Evolutionary conservation across 1,140 invertebrate genomes (phyloP), one percentile per base, ranked within the genome.

Genomic region (Bilobella aurantiaca): DNA sequence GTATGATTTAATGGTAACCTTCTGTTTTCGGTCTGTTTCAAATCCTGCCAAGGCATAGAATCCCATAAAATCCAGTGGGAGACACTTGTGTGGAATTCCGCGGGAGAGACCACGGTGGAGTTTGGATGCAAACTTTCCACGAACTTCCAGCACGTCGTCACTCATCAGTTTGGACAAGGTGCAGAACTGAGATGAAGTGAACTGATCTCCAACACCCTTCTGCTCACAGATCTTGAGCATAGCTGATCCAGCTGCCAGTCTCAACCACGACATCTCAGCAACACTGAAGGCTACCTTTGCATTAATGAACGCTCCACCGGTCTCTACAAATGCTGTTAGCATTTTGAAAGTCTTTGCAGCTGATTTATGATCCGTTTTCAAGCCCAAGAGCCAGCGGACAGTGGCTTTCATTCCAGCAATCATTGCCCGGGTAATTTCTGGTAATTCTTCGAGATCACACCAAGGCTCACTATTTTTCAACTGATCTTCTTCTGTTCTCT

Each of bases 161-260:
- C 87, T 86, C 84, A 97, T 92, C 12, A 97, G 82, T 73, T 89
- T 85, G 0, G 93, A 93, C 18, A 97, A 80, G 73, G 90, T 90
- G 75, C 94, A 94, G 79, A 95, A 98, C 79, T 97, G 94, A 74
- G 96, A 92, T 1, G 89, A 86, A 12, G 87, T 91, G 74, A 93
- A 93, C 75, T 96, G 89, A 79, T 97, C 93, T 21, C 92, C 90
- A 53, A 96, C 94, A 64, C 89, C 91, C 76, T 93, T 93, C 75
- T 96, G 92, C 75, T 97, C 93, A 78, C 91, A 94, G 42, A 97
- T 89, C 79, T 97, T 97, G 27, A 98, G 77, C 88, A 98, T 96
- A 18, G 92, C 92, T 76, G 88, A 90, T 28, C 93, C 94, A 30
- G 95, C 93, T 23, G 90, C 86, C 3, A 96, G 78, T 63, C 94